These are phyloP conservation scores for Yponomeuta plumbellus DNA, from an alignment of 2,888 invertebrate species.

Conservation along the genomic window DNA sequence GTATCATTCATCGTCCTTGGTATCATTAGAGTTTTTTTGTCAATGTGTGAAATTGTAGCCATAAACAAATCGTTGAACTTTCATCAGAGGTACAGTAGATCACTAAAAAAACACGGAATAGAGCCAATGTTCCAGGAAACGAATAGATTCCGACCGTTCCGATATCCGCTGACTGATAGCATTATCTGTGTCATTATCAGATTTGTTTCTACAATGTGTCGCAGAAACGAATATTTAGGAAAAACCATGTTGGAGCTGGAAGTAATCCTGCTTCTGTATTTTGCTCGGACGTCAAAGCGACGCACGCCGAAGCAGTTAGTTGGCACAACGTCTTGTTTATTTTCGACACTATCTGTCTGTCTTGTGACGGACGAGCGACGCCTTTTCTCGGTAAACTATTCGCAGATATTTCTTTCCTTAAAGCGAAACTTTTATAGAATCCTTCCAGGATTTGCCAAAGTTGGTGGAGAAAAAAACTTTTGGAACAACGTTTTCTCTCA, in stretches of 20 bases:
- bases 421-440: background rate
- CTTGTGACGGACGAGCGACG: slow-evolving; percentile 29
- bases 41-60: too few relatives aligned
- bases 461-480: background rate
- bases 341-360: slow-evolving; percentile 44
- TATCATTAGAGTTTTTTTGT: too few relatives aligned
- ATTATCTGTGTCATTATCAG: too few relatives aligned
- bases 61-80: too few relatives aligned
- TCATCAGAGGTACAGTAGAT: too few relatives aligned
- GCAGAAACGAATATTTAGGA: too few relatives aligned
- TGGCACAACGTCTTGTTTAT: slow-evolving; percentile 59
- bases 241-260: background rate
- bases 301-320: slow-evolving; percentile 45
- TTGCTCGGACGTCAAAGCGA: slow-evolving; percentile 37
- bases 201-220: too few relatives aligned
- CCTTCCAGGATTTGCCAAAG: background rate
- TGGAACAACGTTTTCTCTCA: background rate
- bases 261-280: slow-evolving; percentile 18
- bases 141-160: too few relatives aligned
- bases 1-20: background rate
- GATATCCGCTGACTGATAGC: too few relatives aligned
- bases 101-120: too few relatives aligned
- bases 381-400: background rate
- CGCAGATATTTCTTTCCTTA: background rate
- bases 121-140: too few relatives aligned